Evolutionary conservation across 2,888 invertebrate genomes (phyloP).

Genomic region (Allophyes oxyacanthae): DNA sequence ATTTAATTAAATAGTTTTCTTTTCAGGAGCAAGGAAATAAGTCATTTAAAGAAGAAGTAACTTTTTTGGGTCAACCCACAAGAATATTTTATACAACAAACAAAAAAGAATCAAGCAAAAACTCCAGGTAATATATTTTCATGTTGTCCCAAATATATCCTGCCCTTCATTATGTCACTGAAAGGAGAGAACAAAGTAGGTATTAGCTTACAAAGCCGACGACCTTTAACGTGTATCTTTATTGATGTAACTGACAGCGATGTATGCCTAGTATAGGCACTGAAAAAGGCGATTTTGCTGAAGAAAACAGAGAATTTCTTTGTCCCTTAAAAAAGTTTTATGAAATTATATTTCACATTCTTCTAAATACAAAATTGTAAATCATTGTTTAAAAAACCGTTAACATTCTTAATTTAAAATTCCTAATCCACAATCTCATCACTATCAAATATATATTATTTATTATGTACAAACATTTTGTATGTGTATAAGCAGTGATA

Average conservation of each 20-base stretch:
- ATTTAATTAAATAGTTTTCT: too few species aligned
- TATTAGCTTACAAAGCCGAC: conserved; percentile 51
- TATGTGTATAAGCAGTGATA: too few species aligned
- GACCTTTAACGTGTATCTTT: conserved; percentile 34
- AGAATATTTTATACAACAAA: conserved; percentile 1
- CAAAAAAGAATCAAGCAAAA: conserved; percentile 18
- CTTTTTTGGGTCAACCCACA: too few species aligned
- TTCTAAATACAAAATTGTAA: too few species aligned
- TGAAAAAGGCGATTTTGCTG: conserved; percentile 23
- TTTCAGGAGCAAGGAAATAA: too few species aligned
- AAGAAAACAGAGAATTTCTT: not conserved
- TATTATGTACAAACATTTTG: too few species aligned
- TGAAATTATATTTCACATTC: too few species aligned
- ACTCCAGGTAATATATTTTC: conserved; percentile 22
- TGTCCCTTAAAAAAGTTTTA: not conserved
- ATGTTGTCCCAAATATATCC: conserved; percentile 25
- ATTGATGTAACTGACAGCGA: conserved; percentile 32
- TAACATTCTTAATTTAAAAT: conserved; percentile 23
- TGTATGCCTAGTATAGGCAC: conserved; percentile 20
- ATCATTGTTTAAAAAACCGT: not conserved
- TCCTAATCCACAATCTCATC: conserved; percentile 11
- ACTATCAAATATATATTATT: conserved; percentile 5
- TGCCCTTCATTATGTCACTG: conserved; percentile 40
- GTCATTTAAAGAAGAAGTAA: too few species aligned
- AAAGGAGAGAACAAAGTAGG: conserved; percentile 29